A percentile compares a stretch with the other conserved stretches of the same genome.
Conservation (phyloP, 2,797 vertebrate genomes). For the Muscicapa striata region DNA sequence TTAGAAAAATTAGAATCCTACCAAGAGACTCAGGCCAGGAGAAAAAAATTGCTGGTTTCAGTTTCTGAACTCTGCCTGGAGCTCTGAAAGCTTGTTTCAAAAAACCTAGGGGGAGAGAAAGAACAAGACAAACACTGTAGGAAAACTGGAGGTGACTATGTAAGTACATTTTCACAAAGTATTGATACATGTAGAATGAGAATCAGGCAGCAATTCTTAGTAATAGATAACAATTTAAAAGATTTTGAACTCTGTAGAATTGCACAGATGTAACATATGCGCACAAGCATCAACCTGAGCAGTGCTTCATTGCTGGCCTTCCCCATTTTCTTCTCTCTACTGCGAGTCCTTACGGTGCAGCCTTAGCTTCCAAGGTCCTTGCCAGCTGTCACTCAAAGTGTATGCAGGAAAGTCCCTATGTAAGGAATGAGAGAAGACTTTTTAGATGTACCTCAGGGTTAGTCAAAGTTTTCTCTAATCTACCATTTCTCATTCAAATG, state of each 20-base stretch:
- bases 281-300: background rate
- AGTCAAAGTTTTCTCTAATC: background rate
- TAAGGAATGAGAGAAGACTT: background rate
- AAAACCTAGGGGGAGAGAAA: background rate
- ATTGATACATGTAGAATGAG: background rate
- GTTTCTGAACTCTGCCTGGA: background rate
- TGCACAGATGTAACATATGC: background rate
- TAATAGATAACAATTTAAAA: background rate
- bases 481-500: background rate
- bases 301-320: background rate
- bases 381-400: background rate
- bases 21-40: background rate
- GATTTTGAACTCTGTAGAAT: background rate
- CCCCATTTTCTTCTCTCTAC: background rate
- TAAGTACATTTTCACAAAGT: background rate
- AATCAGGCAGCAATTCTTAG: background rate
- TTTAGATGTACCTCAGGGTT: background rate
- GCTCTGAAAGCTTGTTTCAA: background rate
- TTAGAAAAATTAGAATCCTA: background rate
- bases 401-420: rapidly evolving
- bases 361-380: background rate
- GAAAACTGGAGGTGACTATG: background rate
- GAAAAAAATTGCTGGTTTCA: background rate
- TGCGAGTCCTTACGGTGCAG: background rate
- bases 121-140: background rate